A percentile compares a stretch with the other conserved stretches of the same genome.
Evolutionary conservation across 2,888 invertebrate species (phyloP).

Genomic region (Eledona agricola): DNA sequence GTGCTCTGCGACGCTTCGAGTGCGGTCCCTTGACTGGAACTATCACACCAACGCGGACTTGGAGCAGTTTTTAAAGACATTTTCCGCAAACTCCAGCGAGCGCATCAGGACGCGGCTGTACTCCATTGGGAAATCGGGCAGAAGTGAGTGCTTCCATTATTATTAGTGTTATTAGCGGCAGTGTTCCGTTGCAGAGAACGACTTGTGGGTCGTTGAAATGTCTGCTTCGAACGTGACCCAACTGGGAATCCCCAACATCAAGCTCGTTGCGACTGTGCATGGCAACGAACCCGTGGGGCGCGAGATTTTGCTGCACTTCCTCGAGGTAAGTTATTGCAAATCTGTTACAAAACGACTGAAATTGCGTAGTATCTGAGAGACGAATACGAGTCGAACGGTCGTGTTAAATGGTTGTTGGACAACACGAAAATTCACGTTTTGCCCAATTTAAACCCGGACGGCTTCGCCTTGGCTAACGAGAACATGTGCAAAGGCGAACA

Average conservation of each 20-base stretch:
- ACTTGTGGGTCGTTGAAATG: conserved; percentile 69
- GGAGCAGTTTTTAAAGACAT: conserved; percentile 58
- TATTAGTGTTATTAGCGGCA: background rate
- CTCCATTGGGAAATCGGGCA: conserved; percentile 68
- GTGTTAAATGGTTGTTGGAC: conserved; percentile 69
- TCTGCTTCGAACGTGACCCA: conserved; percentile 58
- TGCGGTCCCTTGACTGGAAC: conserved; percentile 45
- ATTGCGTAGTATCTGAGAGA: conserved; percentile 61
- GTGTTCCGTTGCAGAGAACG: conserved; percentile 59
- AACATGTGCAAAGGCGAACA: conserved; percentile 50
- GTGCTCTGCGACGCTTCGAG: conserved; percentile 2
- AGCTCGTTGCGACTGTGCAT: conserved; percentile 78
- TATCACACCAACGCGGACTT: conserved; percentile 64
- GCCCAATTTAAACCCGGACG: conserved; percentile 81
- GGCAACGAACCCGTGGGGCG: conserved; percentile 76
- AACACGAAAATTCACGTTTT: conserved; percentile 76
- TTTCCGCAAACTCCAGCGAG: conserved; percentile 38
- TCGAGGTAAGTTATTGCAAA: conserved; percentile 57
- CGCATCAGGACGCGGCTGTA: conserved; percentile 60
- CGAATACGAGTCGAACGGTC: conserved; percentile 62
- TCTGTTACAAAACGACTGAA: conserved; percentile 1
- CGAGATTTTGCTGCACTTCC: conserved; percentile 71
- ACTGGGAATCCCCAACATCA: conserved; percentile 71
- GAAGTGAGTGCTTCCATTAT: conserved; percentile 56
- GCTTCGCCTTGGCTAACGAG: conserved; percentile 63